These are phyloP conservation scores for Clytia hemisphaerica DNA, from an alignment of 30 jellyfish, hydroid and myxozoan species.

Conservation along the genomic window DNA sequence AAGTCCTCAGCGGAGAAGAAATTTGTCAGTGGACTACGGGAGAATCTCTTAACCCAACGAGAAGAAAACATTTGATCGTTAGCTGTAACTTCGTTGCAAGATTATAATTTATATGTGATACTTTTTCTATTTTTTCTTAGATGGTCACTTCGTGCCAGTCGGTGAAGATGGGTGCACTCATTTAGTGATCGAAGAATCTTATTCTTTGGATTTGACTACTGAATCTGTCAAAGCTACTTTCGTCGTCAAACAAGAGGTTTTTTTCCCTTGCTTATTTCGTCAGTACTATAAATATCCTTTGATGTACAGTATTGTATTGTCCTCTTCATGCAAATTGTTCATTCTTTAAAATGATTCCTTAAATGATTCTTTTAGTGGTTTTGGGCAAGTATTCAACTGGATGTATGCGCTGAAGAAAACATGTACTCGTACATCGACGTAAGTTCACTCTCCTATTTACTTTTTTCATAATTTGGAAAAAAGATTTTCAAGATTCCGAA, in stretches of 20 bases:
- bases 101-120: not conserved
- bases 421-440: conserved; percentile 60
- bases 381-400: conserved; percentile 98
- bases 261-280: too few species aligned
- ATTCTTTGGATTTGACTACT: conserved; percentile 47
- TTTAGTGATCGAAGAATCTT: conserved; percentile 79
- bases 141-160: conserved; percentile 66
- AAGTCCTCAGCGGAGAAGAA: too few species aligned
- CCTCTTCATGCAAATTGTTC: not conserved
- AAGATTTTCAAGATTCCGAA: too few species aligned
- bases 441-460: not conserved
- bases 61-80: too few species aligned
- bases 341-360: not conserved
- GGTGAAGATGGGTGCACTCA: conserved; percentile 80
- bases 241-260: conserved; percentile 92
- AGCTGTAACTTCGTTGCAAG: too few species aligned
- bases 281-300: too few species aligned
- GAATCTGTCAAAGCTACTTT: conserved; percentile 53
- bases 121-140: conserved; percentile 18
- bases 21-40: too few species aligned
- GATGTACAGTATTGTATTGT: too few species aligned
- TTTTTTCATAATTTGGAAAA: too few species aligned
- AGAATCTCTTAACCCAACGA: too few species aligned
- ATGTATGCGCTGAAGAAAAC: conserved; percentile 97
- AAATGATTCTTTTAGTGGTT: conserved; percentile 67